Evolutionary conservation across 2,113 vertebrate species (phyloP), one percentile per base, ranked within the genome.

Genomic region (Peromyscus polionotus): DNA sequence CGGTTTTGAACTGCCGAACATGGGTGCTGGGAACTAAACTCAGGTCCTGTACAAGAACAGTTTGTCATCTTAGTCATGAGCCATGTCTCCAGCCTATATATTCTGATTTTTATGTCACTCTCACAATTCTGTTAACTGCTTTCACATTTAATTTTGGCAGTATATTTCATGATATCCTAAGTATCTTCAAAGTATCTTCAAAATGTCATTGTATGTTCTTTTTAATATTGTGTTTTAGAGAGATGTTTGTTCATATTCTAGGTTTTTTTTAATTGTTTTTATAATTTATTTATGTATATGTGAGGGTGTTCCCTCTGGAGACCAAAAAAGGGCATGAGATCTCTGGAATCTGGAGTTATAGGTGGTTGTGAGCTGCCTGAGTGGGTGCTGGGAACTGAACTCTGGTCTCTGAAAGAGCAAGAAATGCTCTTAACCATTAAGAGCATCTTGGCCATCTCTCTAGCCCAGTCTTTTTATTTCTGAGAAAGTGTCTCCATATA

Each of bases 91-190:
- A 33, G 7, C 77, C 45, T 76, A 6, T 76, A 45, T 45, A 76
- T 24, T 75, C 20, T 75, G 22, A 75, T 22, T 48, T 26, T 45
- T 76, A 45, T 51, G 14, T 54, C 28, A 28, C 48, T 84, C 19
- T 72, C 7, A 12, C 73, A 45, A 51, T 91, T 91, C 45, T 91
- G 19, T 88, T 77, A 88, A 12, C 42, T 73, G 76, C 36, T 94
- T 94, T 96, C 77, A 84, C 68, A 85, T 88, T 84, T 88, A 80
- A 73, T 80, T 77, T 88, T 85, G 76, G 26, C 63, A 93, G 1
- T 90, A 76, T 88, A 67, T 96, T 87, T 70, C 16, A n/a, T 95
- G 61, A 67, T 84, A 33, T 2, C 17, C 73, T 76, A 54, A 80
- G 10, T 75, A 31, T 87, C 16, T 57, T 81, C 39, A 26, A 54